These are phyloP conservation scores for Aphis gossypii DNA, from an alignment of 1,140 invertebrate species.

Conservation along the genomic window DNA sequence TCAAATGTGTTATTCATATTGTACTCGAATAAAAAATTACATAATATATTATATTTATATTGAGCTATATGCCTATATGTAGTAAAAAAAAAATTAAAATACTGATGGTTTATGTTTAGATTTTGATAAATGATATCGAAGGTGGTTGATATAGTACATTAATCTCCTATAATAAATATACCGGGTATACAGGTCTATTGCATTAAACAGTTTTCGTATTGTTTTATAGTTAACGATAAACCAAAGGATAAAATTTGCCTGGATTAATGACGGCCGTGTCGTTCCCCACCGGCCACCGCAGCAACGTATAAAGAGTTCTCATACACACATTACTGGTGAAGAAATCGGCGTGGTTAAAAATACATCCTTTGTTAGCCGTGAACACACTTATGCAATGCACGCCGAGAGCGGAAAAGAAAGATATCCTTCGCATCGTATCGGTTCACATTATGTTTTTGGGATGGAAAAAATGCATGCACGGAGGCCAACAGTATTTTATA, in stretches of 20 bases:
- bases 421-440: neutral
- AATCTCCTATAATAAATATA: neutral
- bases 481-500: neutral
- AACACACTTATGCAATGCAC: neutral
- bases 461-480: neutral
- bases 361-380: neutral
- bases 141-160: neutral
- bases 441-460: neutral
- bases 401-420: neutral
- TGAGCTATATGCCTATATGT: too few species aligned
- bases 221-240: neutral
- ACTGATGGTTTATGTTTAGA: too few species aligned
- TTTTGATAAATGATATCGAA: too few species aligned
- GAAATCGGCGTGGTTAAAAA: neutral
- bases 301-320: neutral
- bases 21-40: too few species aligned
- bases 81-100: too few species aligned
- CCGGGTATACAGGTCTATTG: neutral
- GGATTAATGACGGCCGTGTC: too few species aligned
- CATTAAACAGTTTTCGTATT: neutral
- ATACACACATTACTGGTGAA: neutral
- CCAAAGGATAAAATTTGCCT: neutral
- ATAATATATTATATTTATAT: too few species aligned
- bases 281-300: too few species aligned
- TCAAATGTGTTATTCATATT: too few species aligned